These are phyloP conservation scores for Caenorhabditis sulstoni DNA, from an alignment of 2,888 invertebrate species.

Conservation along the genomic window DNA sequence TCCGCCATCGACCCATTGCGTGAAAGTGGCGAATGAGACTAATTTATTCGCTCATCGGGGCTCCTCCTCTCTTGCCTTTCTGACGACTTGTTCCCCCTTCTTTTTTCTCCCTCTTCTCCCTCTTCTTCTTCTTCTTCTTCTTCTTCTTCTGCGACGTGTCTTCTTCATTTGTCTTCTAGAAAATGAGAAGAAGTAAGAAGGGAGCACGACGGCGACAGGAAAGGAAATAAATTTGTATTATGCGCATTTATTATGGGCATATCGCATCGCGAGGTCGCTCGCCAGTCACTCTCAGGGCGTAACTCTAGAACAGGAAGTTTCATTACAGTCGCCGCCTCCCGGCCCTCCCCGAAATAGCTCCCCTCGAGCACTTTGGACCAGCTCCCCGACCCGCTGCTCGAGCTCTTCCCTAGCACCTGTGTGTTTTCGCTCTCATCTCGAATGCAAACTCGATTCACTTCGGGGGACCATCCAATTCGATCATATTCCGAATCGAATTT, in stretches of 20 bases:
- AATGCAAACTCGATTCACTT: slow-evolving; percentile 41
- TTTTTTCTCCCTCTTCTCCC: slow-evolving; percentile 21
- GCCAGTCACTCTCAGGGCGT: slow-evolving; percentile 17
- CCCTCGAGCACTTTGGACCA: slow-evolving; percentile 16
- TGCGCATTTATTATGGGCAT: slow-evolving; percentile 52
- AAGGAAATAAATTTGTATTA: slow-evolving; percentile 51
- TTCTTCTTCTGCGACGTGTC: slow-evolving; percentile 6
- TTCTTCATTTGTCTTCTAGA: slow-evolving; percentile 40
- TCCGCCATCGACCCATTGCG: slow-evolving; percentile 9
- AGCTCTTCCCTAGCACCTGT: not conserved
- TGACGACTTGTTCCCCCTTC: too few species aligned
- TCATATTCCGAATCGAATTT: slow-evolving; percentile 48
- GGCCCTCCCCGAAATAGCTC: slow-evolving; percentile 32
- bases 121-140: slow-evolving; percentile 6
- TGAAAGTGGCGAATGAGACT: slow-evolving; percentile 45
- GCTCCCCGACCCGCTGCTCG: not conserved
- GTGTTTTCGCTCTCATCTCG: not conserved
- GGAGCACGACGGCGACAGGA: slow-evolving; percentile 16
- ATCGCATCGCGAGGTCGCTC: slow-evolving; percentile 23
- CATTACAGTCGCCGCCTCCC: slow-evolving; percentile 29
- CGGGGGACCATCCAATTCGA: slow-evolving; percentile 33
- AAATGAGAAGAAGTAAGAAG: slow-evolving; percentile 14
- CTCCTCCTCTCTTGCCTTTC: slow-evolving; percentile 27
- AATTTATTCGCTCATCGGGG: slow-evolving; percentile 37
- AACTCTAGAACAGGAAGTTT: slow-evolving; percentile 46